These are phyloP conservation scores for Poeciliopsis turneri DNA, from an alignment of 2,797 vertebrate genomes.

Conservation along the genomic window DNA sequence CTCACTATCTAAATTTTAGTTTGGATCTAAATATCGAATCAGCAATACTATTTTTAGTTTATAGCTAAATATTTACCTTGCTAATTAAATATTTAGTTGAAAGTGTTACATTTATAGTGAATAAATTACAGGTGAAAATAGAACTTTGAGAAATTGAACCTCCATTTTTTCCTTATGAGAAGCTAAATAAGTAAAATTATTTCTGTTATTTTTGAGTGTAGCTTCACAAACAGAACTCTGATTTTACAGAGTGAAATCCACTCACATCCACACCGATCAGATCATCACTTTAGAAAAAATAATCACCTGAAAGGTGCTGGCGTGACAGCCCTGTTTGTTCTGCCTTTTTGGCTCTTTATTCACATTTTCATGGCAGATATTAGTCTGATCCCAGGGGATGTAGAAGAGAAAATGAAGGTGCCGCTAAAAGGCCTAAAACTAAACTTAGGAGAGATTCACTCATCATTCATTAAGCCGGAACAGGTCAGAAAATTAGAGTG, in stretches of 20 bases:
- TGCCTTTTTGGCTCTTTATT: constrained; percentile 21
- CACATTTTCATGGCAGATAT: constrained; percentile 27
- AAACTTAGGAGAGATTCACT: constrained; percentile 35
- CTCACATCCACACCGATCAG: constrained; percentile 39
- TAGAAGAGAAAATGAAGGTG: constrained; percentile 8
- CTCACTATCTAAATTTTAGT: neutral
- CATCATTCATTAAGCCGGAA: constrained; percentile 43
- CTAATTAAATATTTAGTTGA: neutral
- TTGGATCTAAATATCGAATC: neutral
- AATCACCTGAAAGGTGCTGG: constrained; percentile 22
- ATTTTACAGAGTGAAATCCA: constrained; percentile 38
- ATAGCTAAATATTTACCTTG: neutral
- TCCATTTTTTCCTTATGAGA: neutral
- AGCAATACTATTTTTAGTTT: neutral
- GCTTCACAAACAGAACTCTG: constrained; percentile 5
- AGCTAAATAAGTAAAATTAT: neutral
- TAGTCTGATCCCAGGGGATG: constrained; percentile 3
- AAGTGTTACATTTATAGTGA: neutral
- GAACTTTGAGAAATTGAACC: neutral
- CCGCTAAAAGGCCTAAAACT: constrained; percentile 24
- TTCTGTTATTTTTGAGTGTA: neutral
- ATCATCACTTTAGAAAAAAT: constrained; percentile 18
- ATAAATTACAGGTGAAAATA: neutral
- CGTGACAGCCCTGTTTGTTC: constrained; percentile 39
- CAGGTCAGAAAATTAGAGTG: constrained; percentile 57